Percentiles rank a stretch among this genome's conserved stretches.
These are phyloP conservation scores for Coregonus clupeaformis DNA, from an alignment of 2,113 vertebrate genomes.

Conservation along the genomic window DNA sequence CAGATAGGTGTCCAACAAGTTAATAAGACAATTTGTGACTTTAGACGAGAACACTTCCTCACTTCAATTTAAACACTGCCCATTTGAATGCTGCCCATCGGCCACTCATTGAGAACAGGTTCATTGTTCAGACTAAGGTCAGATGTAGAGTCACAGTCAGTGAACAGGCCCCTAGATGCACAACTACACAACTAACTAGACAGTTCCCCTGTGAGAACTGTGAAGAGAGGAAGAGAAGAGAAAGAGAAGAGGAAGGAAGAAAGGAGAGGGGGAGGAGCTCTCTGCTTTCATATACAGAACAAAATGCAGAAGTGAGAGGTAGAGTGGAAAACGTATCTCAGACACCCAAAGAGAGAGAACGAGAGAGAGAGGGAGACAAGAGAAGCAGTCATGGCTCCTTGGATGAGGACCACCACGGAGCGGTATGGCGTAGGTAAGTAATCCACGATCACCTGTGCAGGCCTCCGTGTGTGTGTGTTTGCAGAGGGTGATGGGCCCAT, in stretches of 20 bases:
- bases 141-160: too few species aligned
- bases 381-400: conserved; percentile 67
- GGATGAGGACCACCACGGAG: conserved; percentile 58
- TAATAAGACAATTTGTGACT: too few species aligned
- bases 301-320: conserved; percentile 56
- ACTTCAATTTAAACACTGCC: too few species aligned
- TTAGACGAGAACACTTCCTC: too few species aligned
- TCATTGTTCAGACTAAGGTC: too few species aligned
- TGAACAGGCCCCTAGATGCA: too few species aligned
- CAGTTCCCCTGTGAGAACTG: conserved; percentile 61
- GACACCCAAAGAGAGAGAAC: conserved; percentile 1
- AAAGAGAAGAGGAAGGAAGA: conserved; percentile 75
- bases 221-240: conserved; percentile 62
- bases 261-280: conserved; percentile 61
- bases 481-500: not conserved
- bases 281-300: conserved; percentile 45
- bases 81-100: too few species aligned
- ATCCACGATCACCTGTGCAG: not conserved
- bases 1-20: too few species aligned
- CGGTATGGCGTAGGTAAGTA: conserved; percentile 75
- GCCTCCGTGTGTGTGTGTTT: not conserved
- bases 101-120: too few species aligned
- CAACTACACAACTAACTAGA: conserved; percentile 13
- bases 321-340: conserved; percentile 16
- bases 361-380: conserved; percentile 13